phyloP scores from a whole-genome alignment of 2,113 vertebrate genomes.

The Lichenostomus cassidix region DNA sequence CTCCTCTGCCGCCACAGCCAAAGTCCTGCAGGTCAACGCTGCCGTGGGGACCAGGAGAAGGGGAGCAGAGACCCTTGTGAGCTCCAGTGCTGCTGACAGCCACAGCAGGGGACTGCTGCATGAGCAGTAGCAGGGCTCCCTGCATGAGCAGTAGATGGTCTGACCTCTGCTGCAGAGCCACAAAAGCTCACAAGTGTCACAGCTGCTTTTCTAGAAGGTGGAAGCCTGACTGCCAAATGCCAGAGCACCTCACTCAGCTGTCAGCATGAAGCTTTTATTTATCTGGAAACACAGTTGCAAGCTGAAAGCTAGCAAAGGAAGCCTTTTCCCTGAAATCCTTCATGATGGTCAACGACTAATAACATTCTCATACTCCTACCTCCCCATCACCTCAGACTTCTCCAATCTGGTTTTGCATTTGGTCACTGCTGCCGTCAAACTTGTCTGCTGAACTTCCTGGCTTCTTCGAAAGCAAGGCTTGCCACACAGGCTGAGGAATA shows the following conservation, averaged over 20 bases:
- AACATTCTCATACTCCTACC: not conserved
- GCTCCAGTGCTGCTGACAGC: rapidly evolving
- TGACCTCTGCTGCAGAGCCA: not conserved
- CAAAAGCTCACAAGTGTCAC: not conserved
- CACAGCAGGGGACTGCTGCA: not conserved
- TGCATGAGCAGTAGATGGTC: rapidly evolving
- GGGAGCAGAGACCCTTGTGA: not conserved
- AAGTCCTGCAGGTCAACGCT: rapidly evolving
- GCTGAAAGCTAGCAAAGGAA: not conserved
- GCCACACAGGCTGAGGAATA: not conserved
- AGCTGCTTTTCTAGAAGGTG: not conserved
- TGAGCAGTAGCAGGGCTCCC: rapidly evolving
- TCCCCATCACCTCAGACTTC: not conserved
- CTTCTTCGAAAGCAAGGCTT: not conserved
- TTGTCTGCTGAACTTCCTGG: not conserved
- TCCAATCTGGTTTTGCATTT: not conserved
- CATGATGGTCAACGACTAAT: not conserved
- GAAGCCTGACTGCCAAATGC: not conserved
- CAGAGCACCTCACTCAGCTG: not conserved
- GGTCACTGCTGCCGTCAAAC: not conserved
- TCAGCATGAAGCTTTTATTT: rapidly evolving
- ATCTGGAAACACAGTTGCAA: not conserved
- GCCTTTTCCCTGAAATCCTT: not conserved
- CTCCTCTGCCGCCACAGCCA: not conserved
- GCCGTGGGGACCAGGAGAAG: not conserved